A percentile compares a stretch with the other conserved stretches of the same genome.
phyloP scores from a whole-genome alignment of 1,140 invertebrate genomes.

The Tetragonula clypearis region DNA sequence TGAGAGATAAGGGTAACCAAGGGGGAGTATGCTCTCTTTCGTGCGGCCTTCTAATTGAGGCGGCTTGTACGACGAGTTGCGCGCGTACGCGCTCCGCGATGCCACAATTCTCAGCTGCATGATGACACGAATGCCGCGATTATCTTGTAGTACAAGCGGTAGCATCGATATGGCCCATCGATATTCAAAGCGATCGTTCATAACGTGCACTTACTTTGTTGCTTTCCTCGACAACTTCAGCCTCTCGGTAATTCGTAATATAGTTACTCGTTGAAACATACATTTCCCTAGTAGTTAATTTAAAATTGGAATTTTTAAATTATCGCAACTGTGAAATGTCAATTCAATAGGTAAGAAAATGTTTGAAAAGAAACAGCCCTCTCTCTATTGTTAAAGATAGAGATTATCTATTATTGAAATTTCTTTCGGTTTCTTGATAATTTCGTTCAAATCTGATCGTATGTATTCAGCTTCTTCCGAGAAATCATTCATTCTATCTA shows the following conservation, averaged over 20 bases:
- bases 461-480: too few species aligned
- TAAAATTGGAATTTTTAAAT: not conserved
- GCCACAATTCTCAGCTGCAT: constrained; percentile 26
- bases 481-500: too few species aligned
- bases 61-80: constrained; percentile 48
- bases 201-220: not conserved
- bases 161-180: constrained; percentile 7
- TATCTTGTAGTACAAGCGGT: constrained; percentile 36
- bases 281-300: not conserved
- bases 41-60: constrained; percentile 71
- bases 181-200: not conserved
- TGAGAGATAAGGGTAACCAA: constrained; percentile 54
- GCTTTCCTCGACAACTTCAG: not conserved
- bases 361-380: too few species aligned
- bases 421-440: too few species aligned
- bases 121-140: constrained; percentile 35
- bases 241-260: not conserved
- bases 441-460: too few species aligned
- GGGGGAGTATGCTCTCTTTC: constrained; percentile 58
- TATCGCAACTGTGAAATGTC: too few species aligned
- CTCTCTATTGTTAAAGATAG: too few species aligned
- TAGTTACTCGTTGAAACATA: not conserved
- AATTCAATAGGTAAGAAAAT: too few species aligned
- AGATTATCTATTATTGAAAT: too few species aligned
- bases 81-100: constrained; percentile 10